Conservation (phyloP, 1,140 invertebrate species). For the Dreissena polymorpha region DNA sequence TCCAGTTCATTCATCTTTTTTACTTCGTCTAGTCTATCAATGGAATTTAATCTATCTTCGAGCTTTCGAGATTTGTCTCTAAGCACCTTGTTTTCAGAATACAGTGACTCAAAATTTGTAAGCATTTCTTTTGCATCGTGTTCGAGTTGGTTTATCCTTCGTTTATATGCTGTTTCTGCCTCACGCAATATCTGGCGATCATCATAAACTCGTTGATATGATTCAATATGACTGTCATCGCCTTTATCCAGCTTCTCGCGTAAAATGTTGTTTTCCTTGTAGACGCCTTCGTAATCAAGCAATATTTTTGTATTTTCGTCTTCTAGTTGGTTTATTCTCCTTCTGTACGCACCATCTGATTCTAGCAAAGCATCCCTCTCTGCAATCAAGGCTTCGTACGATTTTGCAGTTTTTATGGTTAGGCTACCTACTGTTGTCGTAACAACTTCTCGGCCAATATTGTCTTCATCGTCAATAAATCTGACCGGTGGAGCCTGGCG, state of each 20-base stretch:
- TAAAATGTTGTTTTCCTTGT: slow-evolving; percentile 52
- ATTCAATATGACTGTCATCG: slow-evolving; percentile 46
- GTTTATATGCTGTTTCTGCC: slow-evolving; percentile 47
- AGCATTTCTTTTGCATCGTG: slow-evolving; percentile 52
- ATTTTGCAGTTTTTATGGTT: slow-evolving; percentile 15
- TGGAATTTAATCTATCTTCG: slow-evolving; percentile 42
- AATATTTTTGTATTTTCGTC: slow-evolving; percentile 38
- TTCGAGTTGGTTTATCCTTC: slow-evolving; percentile 41
- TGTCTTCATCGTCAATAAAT: slow-evolving; percentile 14
- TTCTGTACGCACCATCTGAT: slow-evolving; percentile 32
- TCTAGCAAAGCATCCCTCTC: slow-evolving; percentile 47
- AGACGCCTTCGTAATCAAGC: slow-evolving; percentile 40
- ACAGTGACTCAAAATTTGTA: slow-evolving; percentile 51
- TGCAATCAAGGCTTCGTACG: slow-evolving; percentile 30
- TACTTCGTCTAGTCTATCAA: slow-evolving; percentile 44
- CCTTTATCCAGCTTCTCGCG: slow-evolving; percentile 51
- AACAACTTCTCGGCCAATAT: slow-evolving; percentile 32
- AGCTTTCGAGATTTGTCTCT: slow-evolving; percentile 41
- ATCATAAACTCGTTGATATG: slow-evolving; percentile 45
- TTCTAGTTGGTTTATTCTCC: slow-evolving; percentile 35
- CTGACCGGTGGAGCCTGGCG: slow-evolving; percentile 9
- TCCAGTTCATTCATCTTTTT: slow-evolving; percentile 52
- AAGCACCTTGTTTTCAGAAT: slow-evolving; percentile 48
- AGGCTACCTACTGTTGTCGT: slow-evolving; percentile 23
- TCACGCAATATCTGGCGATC: slow-evolving; percentile 45